phyloP scores from a whole-genome alignment of 2,888 invertebrate species.

The Pandemis corylana region DNA sequence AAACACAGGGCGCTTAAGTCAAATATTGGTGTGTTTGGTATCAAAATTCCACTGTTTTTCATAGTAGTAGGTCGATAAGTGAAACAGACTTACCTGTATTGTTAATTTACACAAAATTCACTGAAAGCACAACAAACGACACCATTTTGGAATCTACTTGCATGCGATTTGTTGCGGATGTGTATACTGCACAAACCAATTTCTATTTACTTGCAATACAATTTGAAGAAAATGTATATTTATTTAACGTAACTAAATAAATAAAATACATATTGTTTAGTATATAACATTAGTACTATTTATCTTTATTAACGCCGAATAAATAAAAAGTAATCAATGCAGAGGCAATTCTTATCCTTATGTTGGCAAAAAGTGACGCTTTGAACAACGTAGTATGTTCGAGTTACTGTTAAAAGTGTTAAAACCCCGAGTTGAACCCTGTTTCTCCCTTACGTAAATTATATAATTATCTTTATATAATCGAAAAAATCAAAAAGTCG shows the following conservation, averaged over 20 bases:
- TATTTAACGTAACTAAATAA: background rate
- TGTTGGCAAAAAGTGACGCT: slow-evolving; percentile 64
- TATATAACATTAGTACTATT: background rate
- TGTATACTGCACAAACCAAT: slow-evolving; percentile 49
- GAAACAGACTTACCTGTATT: slow-evolving; percentile 32
- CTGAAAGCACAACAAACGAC: slow-evolving; percentile 83
- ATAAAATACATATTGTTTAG: slow-evolving; percentile 18
- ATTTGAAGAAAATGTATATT: background rate
- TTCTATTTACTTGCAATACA: slow-evolving; percentile 40
- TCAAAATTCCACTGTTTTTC: background rate
- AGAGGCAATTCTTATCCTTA: slow-evolving; percentile 39
- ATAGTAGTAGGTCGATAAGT: background rate
- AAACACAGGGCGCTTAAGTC: background rate
- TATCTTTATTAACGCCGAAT: slow-evolving; percentile 37
- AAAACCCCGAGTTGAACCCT: slow-evolving; percentile 20
- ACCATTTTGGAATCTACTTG: slow-evolving; percentile 82
- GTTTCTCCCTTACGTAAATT: background rate
- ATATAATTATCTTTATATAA: background rate
- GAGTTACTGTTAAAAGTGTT: slow-evolving; percentile 45
- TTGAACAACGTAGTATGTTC: slow-evolving; percentile 18
- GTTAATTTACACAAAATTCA: slow-evolving; percentile 61
- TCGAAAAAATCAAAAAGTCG: background rate
- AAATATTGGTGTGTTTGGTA: background rate
- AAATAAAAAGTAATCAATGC: slow-evolving; percentile 47
- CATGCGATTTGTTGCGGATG: slow-evolving; percentile 62